phyloP scores from a whole-genome alignment of 2,888 invertebrate species.

The Hirtodrosophila cameraria region DNA sequence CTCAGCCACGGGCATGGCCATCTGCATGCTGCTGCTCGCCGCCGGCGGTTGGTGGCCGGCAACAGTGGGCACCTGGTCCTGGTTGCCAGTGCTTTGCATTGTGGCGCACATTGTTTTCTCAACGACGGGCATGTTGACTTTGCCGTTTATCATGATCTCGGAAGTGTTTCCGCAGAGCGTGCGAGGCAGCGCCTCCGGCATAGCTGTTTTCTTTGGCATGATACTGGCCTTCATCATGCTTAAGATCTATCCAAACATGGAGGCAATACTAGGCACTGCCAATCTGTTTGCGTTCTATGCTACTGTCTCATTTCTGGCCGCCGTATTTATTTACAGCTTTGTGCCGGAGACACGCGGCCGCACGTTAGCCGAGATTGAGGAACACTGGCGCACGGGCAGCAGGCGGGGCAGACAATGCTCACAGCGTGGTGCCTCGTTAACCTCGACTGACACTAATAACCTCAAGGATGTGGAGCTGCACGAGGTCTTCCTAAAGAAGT shows the following conservation, averaged over 20 bases:
- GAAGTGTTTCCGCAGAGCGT: slow-evolving; percentile 88
- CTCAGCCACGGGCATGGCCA: slow-evolving; percentile 87
- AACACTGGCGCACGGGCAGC: slow-evolving; percentile 82
- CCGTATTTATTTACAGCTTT: slow-evolving; percentile 86
- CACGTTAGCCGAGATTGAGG: slow-evolving; percentile 89
- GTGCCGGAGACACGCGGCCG: slow-evolving; percentile 90
- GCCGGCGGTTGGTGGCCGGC: slow-evolving; percentile 84
- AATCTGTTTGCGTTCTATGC: slow-evolving; percentile 88
- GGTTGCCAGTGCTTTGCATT: slow-evolving; percentile 80
- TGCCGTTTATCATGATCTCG: slow-evolving; percentile 91
- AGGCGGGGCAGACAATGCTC: slow-evolving; percentile 38
- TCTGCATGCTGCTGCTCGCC: slow-evolving; percentile 86
- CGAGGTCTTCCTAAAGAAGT: slow-evolving; percentile 75
- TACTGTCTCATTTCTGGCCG: slow-evolving; percentile 86
- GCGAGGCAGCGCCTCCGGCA: slow-evolving; percentile 88
- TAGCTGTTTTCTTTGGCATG: slow-evolving; percentile 87
- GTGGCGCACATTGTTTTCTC: slow-evolving; percentile 85
- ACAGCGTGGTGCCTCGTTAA: slow-evolving; percentile 28
- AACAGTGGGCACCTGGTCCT: slow-evolving; percentile 62
- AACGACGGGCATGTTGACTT: slow-evolving; percentile 85
- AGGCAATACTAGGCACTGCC: slow-evolving; percentile 86
- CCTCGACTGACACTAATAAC: slow-evolving; percentile 38
- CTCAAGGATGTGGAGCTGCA: slow-evolving; percentile 67
- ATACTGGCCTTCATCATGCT: slow-evolving; percentile 88
- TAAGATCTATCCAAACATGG: slow-evolving; percentile 88